Evolutionary conservation across 2,113 vertebrate genomes (phyloP), one percentile per base, ranked within the genome.

Genomic region (Patagioenas fasciata): DNA sequence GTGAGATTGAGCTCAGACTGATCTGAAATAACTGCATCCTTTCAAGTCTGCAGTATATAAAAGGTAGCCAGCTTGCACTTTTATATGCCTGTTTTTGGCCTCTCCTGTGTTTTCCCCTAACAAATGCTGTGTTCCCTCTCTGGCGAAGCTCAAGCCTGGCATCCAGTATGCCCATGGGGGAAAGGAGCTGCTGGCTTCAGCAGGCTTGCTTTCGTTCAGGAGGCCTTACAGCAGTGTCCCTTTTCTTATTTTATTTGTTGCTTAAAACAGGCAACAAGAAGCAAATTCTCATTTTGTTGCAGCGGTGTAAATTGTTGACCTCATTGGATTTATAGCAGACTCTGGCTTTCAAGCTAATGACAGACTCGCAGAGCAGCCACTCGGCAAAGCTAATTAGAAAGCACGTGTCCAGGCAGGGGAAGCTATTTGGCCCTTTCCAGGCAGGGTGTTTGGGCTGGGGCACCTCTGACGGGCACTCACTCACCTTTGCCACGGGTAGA

Each of bases 401-500:
- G 77, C 88, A 57, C 0, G 4, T 69, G 77, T 69, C 28, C 16
- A 13, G 80, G 7, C 14, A 29, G 64, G 36, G 48, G 80, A 86
- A 81, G 58, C n/a, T 70, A 54, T 7, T 64, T 38, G 18, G 21
- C 32, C 60, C 16, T 57, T 88, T 18, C 60, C 0, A 0, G 67
- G 80, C 84, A 24, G 32, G 60, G 69, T 73, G 61, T n/a, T 61
- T 6, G 40, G 34, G 86, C 28, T 1, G 10, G 34, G 1, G 0
- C 17, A 38, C 73, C 78, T 32, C 0, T 2, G 57, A 60, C 44
- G 15, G 9, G 18, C 2, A 1, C 32, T 65, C 21, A 14, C 89
- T 98, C 85, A 98, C 98, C 98, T 98, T 91, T 98, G 98, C 96
- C 97, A 97, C 1, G 98, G 97, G 85, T 97, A 96, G 82, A 97